Percentiles rank a stretch among this genome's conserved stretches.
Conservation (phyloP, 2,888 invertebrate genomes). For the Altica lythri region DNA sequence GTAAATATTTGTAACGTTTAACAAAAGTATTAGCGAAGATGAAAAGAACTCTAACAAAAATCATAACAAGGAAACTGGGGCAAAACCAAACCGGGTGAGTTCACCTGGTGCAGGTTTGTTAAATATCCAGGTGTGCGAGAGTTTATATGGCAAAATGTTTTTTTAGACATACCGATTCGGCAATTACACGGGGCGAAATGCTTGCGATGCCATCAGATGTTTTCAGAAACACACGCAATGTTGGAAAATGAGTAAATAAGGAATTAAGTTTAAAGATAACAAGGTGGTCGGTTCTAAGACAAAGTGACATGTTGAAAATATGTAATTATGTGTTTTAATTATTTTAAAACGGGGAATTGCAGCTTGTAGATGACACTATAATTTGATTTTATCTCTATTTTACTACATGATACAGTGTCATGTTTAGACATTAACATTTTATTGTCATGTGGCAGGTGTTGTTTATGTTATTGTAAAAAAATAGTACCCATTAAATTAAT, state of each 20-base stretch:
- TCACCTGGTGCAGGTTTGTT: constrained; percentile 21
- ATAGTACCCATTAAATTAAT: too few species aligned
- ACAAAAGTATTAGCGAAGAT: constrained; percentile 4
- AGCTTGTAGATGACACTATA: constrained; percentile 10
- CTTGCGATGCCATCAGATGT: constrained; percentile 21
- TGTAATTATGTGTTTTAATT: constrained; percentile 14
- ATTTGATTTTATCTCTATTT: background rate
- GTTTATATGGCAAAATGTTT: constrained; percentile 14
- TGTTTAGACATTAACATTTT: too few species aligned
- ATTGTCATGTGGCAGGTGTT: too few species aligned
- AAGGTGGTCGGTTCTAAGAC: constrained; percentile 14
- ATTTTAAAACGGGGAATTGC: constrained; percentile 8
- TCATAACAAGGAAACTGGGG: constrained; percentile 24
- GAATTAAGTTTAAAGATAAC: constrained; percentile 14
- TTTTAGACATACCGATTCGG: constrained; percentile 15
- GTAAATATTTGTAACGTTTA: constrained; percentile 11
- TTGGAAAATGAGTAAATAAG: constrained; percentile 15
- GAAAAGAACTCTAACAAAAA: constrained; percentile 14
- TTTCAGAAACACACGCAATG: constrained; percentile 17
- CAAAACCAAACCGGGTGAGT: constrained; percentile 14
- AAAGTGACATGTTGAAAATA: constrained; percentile 9
- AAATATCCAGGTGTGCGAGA: constrained; percentile 20
- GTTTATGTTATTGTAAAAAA: too few species aligned
- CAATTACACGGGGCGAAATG: constrained; percentile 20
- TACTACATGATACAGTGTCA: too few species aligned